Base-by-base conservation (phyloP, 2,797 vertebrate genomes). In the Neomorphus geoffroyi region DNA sequence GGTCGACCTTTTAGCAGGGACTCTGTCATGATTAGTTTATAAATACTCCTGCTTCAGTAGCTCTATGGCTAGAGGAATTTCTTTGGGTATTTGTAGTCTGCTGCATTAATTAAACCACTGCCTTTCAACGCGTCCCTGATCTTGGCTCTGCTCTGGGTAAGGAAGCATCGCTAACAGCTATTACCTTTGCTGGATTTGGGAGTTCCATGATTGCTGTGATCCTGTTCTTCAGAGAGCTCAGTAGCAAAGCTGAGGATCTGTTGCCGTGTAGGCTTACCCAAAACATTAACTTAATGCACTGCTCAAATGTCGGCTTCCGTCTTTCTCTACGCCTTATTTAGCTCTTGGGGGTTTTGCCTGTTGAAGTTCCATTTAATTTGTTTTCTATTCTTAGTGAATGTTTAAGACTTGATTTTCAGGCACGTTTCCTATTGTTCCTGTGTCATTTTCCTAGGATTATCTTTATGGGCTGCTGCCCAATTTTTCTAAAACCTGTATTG, bases 141-240 rank as follows among this genome's bases (percentile, higher is more conserved):
- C 53, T 79, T 43, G 61, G 9, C n/a, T 86, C 35, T 6, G 4
- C 35, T 75, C 51, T 51, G 17, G 12, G 16, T 48, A 13, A 62
- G 86, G 33, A 33, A 46, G 15, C 50, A 28, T 6, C 19, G 12
- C 60, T 15, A 32, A 19, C 33, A 74, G n/a, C 48, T 78, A 10
- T 16, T 80, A 8, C 22, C 26, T 92, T 50, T 88, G 41, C 30
- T 4, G 6, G 24, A 48, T 78, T 93, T 80, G 35, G 30, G 17
- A 45, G 35, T 22, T 78, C 4, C 1, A 0, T 0, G 4, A 30
- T 24, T 62, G 45, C n/a, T 82, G 7, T 3, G 2, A 39, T 65
- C 14, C 26, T 73, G 19, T 28, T n/a, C 48, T 83, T 86, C 50
- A 39, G 41, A 74, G 69, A 65, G 10, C 33, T 53, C 24, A 26